A percentile compares a stretch with the other conserved stretches of the same genome.
These are phyloP conservation scores for Pseudorhiza aurosa DNA, from an alignment of 30 jellyfish, hydroid and myxozoan species.

Conservation along the genomic window DNA sequence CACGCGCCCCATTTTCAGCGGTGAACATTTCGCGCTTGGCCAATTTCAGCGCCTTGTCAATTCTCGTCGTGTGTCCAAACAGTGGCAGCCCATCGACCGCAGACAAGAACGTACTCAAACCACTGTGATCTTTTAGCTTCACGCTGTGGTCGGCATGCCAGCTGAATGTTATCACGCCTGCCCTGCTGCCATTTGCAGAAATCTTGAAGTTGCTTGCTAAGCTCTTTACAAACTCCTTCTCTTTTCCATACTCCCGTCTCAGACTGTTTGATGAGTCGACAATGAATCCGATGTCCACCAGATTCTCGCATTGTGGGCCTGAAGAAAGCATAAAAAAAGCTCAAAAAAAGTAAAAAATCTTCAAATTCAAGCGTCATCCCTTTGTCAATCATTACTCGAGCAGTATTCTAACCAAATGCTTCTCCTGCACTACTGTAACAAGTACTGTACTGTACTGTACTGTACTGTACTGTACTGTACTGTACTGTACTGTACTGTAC, in stretches of 20 bases:
- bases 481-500: constrained; percentile 34
- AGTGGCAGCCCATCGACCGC: constrained; percentile 70
- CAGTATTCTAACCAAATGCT: too few species aligned
- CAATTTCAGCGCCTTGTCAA: constrained; percentile 64
- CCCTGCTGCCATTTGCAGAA: constrained; percentile 68
- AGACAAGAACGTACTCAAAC: constrained; percentile 7
- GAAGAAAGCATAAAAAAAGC: too few species aligned
- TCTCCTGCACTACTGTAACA: too few species aligned
- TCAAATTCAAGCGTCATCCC: too few species aligned
- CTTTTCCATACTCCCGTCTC: constrained; percentile 61
- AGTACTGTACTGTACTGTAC: too few species aligned
- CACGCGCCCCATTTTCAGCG: constrained; percentile 72
- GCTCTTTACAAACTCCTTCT: constrained; percentile 56
- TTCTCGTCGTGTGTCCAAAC: constrained; percentile 78
- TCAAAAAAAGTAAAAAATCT: too few species aligned
- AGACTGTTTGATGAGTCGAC: constrained; percentile 79
- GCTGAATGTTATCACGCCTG: constrained; percentile 75
- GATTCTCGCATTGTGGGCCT: constrained; percentile 64
- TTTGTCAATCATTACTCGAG: too few species aligned
- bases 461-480: too few species aligned
- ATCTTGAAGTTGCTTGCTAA: constrained; percentile 44
- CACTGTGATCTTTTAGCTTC: constrained; percentile 50
- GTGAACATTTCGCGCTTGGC: constrained; percentile 65
- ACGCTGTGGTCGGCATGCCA: constrained; percentile 66
- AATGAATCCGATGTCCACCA: constrained; percentile 64